Conservation (phyloP, 2,113 vertebrate genomes). For the Cephalopterus ornatus region DNA sequence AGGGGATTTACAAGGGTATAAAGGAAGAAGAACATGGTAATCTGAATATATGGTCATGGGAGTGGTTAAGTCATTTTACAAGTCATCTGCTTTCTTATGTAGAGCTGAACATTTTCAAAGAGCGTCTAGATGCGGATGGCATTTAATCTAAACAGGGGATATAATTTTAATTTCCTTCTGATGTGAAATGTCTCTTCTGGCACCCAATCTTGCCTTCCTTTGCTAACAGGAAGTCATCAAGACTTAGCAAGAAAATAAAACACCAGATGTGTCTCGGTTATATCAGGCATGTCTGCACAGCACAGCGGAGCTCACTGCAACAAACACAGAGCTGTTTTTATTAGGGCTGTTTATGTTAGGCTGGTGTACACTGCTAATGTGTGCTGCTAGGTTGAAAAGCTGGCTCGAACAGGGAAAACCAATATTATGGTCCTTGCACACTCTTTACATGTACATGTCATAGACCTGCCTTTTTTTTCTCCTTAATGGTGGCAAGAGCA, state of each 20-base stretch:
- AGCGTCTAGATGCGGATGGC: background rate
- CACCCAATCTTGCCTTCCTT: slow-evolving; percentile 13
- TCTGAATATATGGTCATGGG: slow-evolving; percentile 18
- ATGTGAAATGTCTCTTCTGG: slow-evolving; percentile 40
- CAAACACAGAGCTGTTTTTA: background rate
- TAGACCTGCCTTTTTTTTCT: background rate
- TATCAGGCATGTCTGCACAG: background rate
- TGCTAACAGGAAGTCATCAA: slow-evolving; percentile 47
- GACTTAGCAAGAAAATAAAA: slow-evolving; percentile 53
- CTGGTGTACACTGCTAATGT: background rate
- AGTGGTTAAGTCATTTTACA: slow-evolving; percentile 35
- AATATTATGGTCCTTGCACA: background rate
- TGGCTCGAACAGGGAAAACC: background rate
- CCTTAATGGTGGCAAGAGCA: background rate
- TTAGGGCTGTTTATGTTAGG: background rate
- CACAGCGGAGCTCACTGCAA: background rate
- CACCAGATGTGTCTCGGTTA: slow-evolving; percentile 37
- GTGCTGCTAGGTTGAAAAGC: background rate
- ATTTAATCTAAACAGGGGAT: slow-evolving; percentile 6
- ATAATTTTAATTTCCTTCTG: slow-evolving; percentile 45
- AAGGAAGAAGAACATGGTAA: slow-evolving; percentile 13
- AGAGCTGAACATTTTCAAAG: slow-evolving; percentile 21
- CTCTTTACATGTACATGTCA: background rate
- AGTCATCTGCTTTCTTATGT: slow-evolving; percentile 2
- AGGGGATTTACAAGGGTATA: slow-evolving; percentile 25